Conservation (phyloP, 2,113 vertebrate genomes). For the Leptobrachium ailaonicum region DNA sequence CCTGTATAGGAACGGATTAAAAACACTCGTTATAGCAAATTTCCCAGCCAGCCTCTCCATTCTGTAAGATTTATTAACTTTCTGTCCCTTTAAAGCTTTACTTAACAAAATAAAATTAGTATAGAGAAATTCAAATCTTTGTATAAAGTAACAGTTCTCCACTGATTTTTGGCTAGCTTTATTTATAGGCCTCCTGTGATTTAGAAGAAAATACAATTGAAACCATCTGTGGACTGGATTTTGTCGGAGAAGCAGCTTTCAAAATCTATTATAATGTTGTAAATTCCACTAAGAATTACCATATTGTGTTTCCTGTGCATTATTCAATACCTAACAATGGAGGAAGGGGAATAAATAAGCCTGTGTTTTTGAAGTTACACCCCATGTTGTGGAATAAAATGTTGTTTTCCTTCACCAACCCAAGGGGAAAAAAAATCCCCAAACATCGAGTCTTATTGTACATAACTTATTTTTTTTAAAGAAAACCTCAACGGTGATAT, state of each 20-base stretch:
- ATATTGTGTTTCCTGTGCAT: conserved; percentile 10
- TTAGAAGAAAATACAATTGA: conserved; percentile 63
- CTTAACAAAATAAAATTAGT: conserved; percentile 15
- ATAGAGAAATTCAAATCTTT: background rate
- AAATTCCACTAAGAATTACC: conserved; percentile 9
- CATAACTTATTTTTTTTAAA: no score
- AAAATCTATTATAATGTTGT: conserved; percentile 15
- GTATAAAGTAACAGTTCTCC: conserved; percentile 45
- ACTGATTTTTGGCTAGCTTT: conserved; percentile 61
- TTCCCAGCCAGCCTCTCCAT: conserved; percentile 31
- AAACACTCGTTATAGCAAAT: conserved; percentile 44
- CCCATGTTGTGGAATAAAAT: background rate
- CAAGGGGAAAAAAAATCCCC: no score
- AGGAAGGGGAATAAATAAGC: background rate
- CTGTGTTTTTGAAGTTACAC: background rate
- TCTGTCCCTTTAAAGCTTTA: conserved; percentile 49
- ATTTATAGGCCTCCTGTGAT: conserved; percentile 58
- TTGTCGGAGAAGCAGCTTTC: conserved; percentile 52
- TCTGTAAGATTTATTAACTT: conserved; percentile 41
- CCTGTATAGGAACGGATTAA: conserved; percentile 39
- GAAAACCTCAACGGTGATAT: no score
- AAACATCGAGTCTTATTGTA: no score
- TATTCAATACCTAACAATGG: background rate
- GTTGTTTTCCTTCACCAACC: no score
- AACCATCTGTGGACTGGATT: conserved; percentile 70